Conservation (phyloP, 2,797 vertebrate species). For the Acrocephalus scirpaceus region DNA sequence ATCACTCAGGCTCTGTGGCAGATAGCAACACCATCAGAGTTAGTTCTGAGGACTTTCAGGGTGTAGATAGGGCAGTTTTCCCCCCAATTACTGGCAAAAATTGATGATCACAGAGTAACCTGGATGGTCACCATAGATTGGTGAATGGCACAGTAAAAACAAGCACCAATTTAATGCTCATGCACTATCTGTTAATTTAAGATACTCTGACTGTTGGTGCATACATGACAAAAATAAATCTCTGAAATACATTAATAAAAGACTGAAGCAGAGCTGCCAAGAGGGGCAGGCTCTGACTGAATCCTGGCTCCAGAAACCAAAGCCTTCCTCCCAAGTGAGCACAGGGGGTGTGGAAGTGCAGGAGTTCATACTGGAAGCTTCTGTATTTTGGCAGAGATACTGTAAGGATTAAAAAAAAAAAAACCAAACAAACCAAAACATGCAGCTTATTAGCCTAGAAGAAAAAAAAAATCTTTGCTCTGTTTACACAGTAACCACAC, state of each 20-base stretch:
- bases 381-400: conserved; percentile 1
- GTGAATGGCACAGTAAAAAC: neutral
- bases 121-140: neutral
- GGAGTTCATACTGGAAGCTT: neutral
- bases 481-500: conserved; percentile 50
- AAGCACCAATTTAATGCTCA: neutral
- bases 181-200: neutral
- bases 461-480: conserved; percentile 7
- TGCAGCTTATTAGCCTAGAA: conserved; percentile 6
- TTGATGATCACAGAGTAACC: neutral
- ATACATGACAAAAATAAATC: neutral
- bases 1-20: neutral
- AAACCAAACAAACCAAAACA: neutral
- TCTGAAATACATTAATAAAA: neutral
- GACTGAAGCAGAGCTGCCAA: neutral
- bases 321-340: neutral
- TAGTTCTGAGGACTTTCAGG: neutral
- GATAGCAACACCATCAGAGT: neutral
- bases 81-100: neutral
- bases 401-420: neutral
- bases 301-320: neutral
- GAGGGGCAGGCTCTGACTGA: neutral
- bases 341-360: neutral
- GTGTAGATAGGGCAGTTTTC: neutral
- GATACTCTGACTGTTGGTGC: neutral